Evolutionary conservation across 1,140 invertebrate species (phyloP), one percentile per base, ranked within the genome.

Genomic region (Anoplolepis gracilipes): DNA sequence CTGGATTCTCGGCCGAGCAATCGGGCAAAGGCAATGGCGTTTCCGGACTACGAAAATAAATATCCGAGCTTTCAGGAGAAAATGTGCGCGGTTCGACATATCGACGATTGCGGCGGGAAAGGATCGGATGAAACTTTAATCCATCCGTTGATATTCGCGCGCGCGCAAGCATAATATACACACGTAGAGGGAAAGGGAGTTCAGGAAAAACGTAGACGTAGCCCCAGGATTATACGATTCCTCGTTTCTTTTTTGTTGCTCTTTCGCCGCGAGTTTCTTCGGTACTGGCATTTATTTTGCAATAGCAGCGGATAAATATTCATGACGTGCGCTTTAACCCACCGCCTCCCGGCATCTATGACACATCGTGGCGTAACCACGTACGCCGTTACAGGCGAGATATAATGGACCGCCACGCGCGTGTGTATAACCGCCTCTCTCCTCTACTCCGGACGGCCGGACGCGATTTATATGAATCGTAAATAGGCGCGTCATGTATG

Each of bases 381-480:
- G 82, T 79, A 75, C 59, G 49, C 46, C 72, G 89, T 87, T 86
- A 90, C 85, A 76, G 62, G 62, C 42, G 61, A 72, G 89, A 90
- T 90, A 90, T 90, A 90, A 90, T 90, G 89, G 88, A 88, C 75
- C 89, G 30, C 30, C 22, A 8, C 39, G 39, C 39, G 39, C 39
- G 33, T 53, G 36, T 30, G 82, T 88, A 79, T 76, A 86, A 79
- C 67, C 77, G 49, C 30, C 8, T 7, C 59, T 46, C 84, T 85
- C 57, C 33, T 16, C 19, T 19, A 19, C 16, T 55, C 36, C n/a
- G 59, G 70, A 64, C 57, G 89, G 76, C 42, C 82, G 39, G 49
- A 84, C 73, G 86, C 84, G 88, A 90, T 90, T 90, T 90, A 90
- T 90, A 88, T 64, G 86, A 90, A 88, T 90, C 89, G 84, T 90